These are phyloP conservation scores for Panzeria rudis DNA, from an alignment of 2,888 invertebrate genomes.

Conservation along the genomic window DNA sequence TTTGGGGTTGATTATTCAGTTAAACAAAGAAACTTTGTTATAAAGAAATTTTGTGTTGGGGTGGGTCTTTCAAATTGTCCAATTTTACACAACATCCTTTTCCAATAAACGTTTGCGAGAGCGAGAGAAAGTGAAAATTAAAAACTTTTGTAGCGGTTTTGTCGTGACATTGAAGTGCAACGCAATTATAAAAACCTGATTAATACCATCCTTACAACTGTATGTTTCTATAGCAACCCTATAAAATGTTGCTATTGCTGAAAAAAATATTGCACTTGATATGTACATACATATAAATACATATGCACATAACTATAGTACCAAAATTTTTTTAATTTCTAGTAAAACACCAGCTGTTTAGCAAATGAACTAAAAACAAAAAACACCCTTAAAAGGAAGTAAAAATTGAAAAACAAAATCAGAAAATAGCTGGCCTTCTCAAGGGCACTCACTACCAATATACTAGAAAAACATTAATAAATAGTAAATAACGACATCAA, in stretches of 20 bases:
- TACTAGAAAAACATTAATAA: slow-evolving; percentile 39
- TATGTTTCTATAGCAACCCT: neutral
- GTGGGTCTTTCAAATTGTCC: slow-evolving; percentile 32
- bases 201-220: no score
- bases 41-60: slow-evolving; percentile 22
- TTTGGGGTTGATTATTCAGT: slow-evolving; percentile 36
- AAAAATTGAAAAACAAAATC: slow-evolving; percentile 32
- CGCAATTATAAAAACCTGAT: slow-evolving; percentile 38
- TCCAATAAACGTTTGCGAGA: neutral
- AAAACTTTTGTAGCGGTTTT: neutral
- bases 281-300: no score
- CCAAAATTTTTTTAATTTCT: neutral
- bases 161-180: slow-evolving; percentile 45
- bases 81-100: slow-evolving; percentile 15
- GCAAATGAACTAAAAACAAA: slow-evolving; percentile 13
- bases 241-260: slow-evolving; percentile 26
- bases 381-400: slow-evolving; percentile 47
- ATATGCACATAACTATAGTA: no score
- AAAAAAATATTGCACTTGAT: neutral
- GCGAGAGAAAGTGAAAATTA: slow-evolving; percentile 14
- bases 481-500: slow-evolving; percentile 40
- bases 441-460: slow-evolving; percentile 62
- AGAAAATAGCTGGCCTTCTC: slow-evolving; percentile 62
- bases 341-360: slow-evolving; percentile 48
- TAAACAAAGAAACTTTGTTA: slow-evolving; percentile 11